phyloP scores from a whole-genome alignment of 2,797 vertebrate species.

The Thripadectes ignobilis region DNA sequence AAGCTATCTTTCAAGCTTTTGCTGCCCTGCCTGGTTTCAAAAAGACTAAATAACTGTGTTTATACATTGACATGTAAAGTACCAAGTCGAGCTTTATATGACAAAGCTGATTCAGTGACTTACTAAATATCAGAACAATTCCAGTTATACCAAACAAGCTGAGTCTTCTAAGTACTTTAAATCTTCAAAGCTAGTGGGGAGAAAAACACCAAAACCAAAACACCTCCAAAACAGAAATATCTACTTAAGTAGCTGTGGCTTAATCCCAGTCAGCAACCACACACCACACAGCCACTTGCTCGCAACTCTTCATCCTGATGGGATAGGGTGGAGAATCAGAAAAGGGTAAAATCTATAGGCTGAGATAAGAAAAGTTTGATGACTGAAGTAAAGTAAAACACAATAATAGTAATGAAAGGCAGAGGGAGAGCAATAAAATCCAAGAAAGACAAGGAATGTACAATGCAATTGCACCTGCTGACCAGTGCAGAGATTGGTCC shows the following conservation, averaged over 20 bases:
- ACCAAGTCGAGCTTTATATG: background rate
- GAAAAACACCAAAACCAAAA: background rate
- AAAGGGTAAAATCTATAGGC: background rate
- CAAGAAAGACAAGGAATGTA: background rate
- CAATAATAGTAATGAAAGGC: background rate
- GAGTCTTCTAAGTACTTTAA: background rate
- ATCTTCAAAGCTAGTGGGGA: background rate
- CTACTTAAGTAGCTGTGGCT: background rate
- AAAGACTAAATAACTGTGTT: slow-evolving; percentile 1
- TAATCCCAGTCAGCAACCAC: background rate
- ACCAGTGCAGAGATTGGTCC: background rate
- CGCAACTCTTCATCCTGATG: background rate
- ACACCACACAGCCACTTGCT: background rate
- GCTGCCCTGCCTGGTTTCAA: background rate
- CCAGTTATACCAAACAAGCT: background rate
- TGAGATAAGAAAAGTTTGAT: background rate
- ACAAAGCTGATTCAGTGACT: slow-evolving; percentile 6
- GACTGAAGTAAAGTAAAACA: background rate
- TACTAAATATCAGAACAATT: background rate
- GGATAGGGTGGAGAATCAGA: background rate
- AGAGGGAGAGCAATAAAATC: background rate
- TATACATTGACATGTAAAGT: background rate
- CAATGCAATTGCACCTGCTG: background rate
- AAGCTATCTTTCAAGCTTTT: background rate
- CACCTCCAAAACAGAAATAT: background rate